phyloP scores from a whole-genome alignment of 2,113 vertebrate genomes.

The Hassar affinis region DNA sequence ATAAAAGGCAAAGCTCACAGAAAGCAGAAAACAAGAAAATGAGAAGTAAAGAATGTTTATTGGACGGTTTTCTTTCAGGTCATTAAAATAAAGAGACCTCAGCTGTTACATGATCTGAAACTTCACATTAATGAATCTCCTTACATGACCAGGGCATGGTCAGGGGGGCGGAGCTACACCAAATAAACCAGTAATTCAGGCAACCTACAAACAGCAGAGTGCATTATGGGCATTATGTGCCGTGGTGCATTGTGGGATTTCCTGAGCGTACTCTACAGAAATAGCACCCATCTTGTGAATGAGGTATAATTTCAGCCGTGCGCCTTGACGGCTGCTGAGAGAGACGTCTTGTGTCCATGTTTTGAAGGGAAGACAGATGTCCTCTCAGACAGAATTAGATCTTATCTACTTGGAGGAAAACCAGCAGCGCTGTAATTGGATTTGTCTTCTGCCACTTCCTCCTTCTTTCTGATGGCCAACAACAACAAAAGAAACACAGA shows the following conservation, averaged over 20 bases:
- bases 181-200: not conserved
- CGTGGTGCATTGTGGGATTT: not conserved
- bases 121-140: too few species aligned
- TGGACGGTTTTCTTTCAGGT: too few species aligned
- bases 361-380: slow-evolving; percentile 36
- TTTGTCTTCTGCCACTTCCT: slow-evolving; percentile 38
- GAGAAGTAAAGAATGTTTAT: not conserved
- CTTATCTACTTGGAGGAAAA: slow-evolving; percentile 50
- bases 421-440: slow-evolving; percentile 55
- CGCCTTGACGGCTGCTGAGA: not conserved
- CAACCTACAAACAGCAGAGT: not conserved
- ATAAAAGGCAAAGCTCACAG: not conserved
- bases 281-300: not conserved
- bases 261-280: not conserved
- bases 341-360: not conserved
- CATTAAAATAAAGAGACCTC: too few species aligned
- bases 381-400: slow-evolving; percentile 51
- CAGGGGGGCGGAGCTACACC: not conserved
- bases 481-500: not conserved
- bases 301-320: not conserved
- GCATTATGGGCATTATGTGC: not conserved
- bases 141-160: not conserved
- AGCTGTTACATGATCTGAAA: too few species aligned
- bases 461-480: slow-evolving; percentile 35
- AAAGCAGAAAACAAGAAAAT: not conserved